Evolutionary conservation across 2,888 invertebrate species (phyloP).

Genomic region (Caenorhabditis panamensis): DNA sequence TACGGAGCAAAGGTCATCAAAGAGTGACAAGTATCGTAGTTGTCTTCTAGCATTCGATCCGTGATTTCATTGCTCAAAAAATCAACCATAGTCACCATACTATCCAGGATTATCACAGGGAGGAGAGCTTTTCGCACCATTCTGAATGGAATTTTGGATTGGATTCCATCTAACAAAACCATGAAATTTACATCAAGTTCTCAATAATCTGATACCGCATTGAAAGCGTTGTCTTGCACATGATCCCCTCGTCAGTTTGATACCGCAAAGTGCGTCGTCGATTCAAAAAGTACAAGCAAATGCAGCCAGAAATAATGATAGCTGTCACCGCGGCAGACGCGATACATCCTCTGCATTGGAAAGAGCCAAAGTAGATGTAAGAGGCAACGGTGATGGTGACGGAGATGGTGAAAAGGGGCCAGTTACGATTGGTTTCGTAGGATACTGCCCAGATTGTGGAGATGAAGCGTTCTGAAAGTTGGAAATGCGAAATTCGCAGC

Average conservation of each 20-base stretch:
- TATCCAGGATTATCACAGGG: constrained; percentile 46
- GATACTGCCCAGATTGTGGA: constrained; percentile 41
- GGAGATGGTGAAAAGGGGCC: constrained; percentile 15
- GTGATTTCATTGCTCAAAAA: constrained; percentile 27
- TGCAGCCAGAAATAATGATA: constrained; percentile 32
- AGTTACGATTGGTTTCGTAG: constrained; percentile 46
- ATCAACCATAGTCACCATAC: constrained; percentile 38
- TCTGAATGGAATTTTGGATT: constrained; percentile 17
- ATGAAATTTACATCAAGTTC: constrained; percentile 42
- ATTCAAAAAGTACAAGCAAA: constrained; percentile 44
- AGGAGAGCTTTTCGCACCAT: constrained; percentile 50
- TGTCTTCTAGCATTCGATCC: background rate
- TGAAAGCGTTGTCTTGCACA: constrained; percentile 42
- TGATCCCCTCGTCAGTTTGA: constrained; percentile 26
- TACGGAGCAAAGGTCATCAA: constrained; percentile 27
- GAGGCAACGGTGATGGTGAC: constrained; percentile 19
- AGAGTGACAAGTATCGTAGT: constrained; percentile 19
- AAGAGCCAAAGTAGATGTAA: constrained; percentile 30
- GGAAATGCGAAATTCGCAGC: background rate
- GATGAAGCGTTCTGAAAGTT: constrained; percentile 39
- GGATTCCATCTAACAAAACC: background rate
- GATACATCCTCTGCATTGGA: constrained; percentile 31
- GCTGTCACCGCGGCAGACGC: constrained; percentile 38
- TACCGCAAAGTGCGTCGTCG: constrained; percentile 33
- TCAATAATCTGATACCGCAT: constrained; percentile 53